Evolutionary conservation across 2,797 vertebrate species (phyloP).

Genomic region (Acanthopagrus latus): DNA sequence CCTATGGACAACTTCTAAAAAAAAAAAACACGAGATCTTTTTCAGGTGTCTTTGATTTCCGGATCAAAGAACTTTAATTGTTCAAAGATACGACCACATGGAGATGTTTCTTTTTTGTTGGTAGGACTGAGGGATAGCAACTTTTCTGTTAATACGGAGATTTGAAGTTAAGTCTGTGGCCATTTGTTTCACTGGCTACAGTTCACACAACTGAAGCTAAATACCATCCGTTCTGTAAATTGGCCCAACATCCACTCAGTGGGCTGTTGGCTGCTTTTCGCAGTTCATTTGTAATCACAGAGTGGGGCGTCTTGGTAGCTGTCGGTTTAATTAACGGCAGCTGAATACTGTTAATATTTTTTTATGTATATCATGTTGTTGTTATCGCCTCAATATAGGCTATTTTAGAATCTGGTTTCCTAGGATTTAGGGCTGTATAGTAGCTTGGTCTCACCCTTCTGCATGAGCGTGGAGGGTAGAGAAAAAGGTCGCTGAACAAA

Average conservation of each 20-base stretch:
- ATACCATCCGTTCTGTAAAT: no score
- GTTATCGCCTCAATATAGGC: background rate
- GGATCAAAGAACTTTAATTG: background rate
- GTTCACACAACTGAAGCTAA: no score
- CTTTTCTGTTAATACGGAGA: no score
- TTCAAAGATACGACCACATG: background rate
- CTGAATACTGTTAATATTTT: background rate
- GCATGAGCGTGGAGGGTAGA: no score
- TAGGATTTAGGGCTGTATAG: background rate
- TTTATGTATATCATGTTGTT: background rate
- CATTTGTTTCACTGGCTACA: background rate
- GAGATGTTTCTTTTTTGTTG: background rate
- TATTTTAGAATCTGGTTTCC: background rate
- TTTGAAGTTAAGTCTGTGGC: background rate
- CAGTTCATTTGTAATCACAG: no score
- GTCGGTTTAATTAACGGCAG: no score
- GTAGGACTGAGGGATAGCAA: no score
- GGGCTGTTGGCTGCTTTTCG: no score
- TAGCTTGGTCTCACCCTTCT: background rate
- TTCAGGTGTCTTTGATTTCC: no score
- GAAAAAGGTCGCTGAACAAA: no score
- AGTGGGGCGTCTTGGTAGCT: no score
- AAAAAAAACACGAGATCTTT: background rate
- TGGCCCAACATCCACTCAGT: no score
- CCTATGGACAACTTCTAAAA: background rate